phyloP scores from a whole-genome alignment of 2,888 invertebrate species.

The Sisyra terminalis region DNA sequence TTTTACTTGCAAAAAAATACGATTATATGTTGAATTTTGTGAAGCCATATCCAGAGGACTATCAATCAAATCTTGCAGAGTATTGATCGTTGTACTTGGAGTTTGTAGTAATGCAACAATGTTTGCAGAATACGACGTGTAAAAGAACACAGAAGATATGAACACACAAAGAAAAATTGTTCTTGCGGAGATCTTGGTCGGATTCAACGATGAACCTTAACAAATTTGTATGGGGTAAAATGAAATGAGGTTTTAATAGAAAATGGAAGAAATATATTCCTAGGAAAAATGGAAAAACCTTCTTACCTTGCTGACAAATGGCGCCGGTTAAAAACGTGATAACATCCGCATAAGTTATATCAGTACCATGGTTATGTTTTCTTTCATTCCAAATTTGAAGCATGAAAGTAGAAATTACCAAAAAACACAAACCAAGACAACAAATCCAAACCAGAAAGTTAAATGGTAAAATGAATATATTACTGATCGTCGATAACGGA shows the following conservation, averaged over 20 bases:
- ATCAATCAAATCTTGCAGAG: conserved; percentile 37
- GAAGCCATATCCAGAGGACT: conserved; percentile 26
- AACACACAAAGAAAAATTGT: conserved; percentile 45
- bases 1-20: conserved; percentile 36
- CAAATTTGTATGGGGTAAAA: no score
- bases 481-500: conserved; percentile 38
- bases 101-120: conserved; percentile 60
- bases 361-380: no score
- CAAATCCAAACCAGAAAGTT: conserved; percentile 36
- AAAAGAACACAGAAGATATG: conserved; percentile 47
- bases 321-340: conserved; percentile 37
- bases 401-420: background rate
- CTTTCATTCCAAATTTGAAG: background rate
- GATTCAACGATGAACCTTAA: background rate
- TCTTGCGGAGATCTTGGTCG: conserved; percentile 23
- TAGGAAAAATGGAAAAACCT: no score
- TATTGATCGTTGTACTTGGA: conserved; percentile 47
- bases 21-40: conserved; percentile 41
- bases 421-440: conserved; percentile 11
- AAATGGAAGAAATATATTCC: no score
- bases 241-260: no score
- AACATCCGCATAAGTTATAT: conserved; percentile 22
- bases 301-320: conserved; percentile 40
- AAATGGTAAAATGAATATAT: conserved; percentile 43
- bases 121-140: conserved; percentile 59